A percentile compares a stretch with the other conserved stretches of the same genome.
Evolutionary conservation across 1,140 invertebrate genomes (phyloP).

Genomic region (Littorina saxatilis): DNA sequence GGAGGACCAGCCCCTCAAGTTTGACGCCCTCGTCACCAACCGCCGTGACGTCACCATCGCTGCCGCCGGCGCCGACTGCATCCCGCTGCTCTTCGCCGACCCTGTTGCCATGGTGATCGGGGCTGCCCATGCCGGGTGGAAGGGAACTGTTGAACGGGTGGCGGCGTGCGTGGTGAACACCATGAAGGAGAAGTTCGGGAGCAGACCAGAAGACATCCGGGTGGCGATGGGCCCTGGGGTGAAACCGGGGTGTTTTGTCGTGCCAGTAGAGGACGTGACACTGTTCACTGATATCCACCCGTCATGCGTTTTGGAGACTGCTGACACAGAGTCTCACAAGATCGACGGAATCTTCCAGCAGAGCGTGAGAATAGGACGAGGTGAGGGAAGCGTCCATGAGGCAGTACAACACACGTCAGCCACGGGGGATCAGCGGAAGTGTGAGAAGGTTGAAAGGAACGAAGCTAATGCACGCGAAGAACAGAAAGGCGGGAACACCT

Average conservation of each 20-base stretch:
- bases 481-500: no score
- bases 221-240: slow-evolving; percentile 55
- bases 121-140: slow-evolving; percentile 58
- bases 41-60: slow-evolving; percentile 45
- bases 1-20: slow-evolving; percentile 37
- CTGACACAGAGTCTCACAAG: background rate
- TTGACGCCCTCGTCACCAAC: slow-evolving; percentile 53
- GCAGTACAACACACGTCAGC: no score
- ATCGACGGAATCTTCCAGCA: background rate
- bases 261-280: slow-evolving; percentile 4
- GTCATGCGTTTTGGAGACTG: slow-evolving; percentile 17
- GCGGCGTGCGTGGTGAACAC: slow-evolving; percentile 44
- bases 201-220: slow-evolving; percentile 44
- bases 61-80: slow-evolving; percentile 61
- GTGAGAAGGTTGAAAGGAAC: no score
- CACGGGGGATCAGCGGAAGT: no score
- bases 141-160: slow-evolving; percentile 48
- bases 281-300: slow-evolving; percentile 47
- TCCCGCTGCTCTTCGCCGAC: slow-evolving; percentile 57
- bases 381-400: no score
- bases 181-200: slow-evolving; percentile 44
- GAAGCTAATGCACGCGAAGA: no score
- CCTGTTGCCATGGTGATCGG: slow-evolving; percentile 46
- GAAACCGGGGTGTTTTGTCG: slow-evolving; percentile 43
- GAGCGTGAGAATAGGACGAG: no score